phyloP scores from a whole-genome alignment of 2,888 invertebrate genomes.

The Helicoverpa assulta region DNA sequence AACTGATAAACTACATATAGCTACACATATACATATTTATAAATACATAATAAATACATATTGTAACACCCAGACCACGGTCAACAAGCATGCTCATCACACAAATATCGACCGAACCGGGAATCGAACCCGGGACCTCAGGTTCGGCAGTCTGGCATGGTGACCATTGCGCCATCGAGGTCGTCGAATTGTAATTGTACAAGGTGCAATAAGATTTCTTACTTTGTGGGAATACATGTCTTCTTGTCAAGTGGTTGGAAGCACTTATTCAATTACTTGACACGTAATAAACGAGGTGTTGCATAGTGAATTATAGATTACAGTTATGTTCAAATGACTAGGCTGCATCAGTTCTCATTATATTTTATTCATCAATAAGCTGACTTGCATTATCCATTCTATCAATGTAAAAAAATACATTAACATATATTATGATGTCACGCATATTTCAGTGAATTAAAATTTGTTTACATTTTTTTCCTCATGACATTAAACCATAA shows the following conservation, averaged over 20 bases:
- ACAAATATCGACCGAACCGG: no score
- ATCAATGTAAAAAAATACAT: slow-evolving; percentile 13
- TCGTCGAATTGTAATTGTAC: neutral
- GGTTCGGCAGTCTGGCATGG: no score
- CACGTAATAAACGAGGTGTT: neutral
- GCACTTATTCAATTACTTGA: neutral
- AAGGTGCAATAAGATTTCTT: neutral
- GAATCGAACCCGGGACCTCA: no score
- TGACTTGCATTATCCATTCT: slow-evolving; percentile 6
- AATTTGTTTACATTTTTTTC: slow-evolving; percentile 19
- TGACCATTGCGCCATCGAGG: no score
- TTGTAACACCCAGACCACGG: no score
- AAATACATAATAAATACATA: no score
- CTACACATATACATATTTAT: no score
- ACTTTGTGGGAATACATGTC: neutral
- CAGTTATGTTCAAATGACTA: neutral
- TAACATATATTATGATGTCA: slow-evolving; percentile 4
- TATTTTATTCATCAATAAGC: slow-evolving; percentile 9
- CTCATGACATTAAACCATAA: slow-evolving; percentile 23
- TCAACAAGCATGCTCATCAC: no score
- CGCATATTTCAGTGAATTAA: slow-evolving; percentile 4
- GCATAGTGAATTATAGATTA: neutral
- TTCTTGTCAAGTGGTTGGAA: neutral
- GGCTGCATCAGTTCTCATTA: neutral
- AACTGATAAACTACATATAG: no score